Base-by-base conservation (phyloP, 2,113 vertebrate species). In the Lipophrys pholis region DNA sequence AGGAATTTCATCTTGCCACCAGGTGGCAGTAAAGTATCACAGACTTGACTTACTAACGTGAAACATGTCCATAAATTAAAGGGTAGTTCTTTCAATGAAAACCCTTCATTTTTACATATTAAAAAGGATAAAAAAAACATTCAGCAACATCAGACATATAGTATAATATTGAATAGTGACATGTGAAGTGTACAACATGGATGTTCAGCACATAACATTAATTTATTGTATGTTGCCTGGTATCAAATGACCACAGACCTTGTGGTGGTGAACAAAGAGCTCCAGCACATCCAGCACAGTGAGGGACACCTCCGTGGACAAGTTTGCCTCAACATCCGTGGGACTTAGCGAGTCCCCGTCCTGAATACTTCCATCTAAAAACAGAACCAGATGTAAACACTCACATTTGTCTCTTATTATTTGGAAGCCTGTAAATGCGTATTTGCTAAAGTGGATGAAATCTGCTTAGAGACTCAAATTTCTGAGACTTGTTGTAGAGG, bases 251-350 rank as follows among this genome's bases (percentile, higher is more conserved):
- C 55, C 53, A 69, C 53, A 73, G 72, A 98, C 98, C 95, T 98
- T 97, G 85, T 99, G 96, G 76, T 95, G 94, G 53, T 96, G 92
- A 60, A 95, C 95, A 87, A 98, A 99, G 84, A 99, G 96, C 76
- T 95, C 94, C 1, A 99, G 77, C 1, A 98, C 91, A 78, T 99
- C 97, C 49, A 99, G 92, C 73, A 99, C 95, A 4, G 95, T 97
- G 49, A 98, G 95, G 16, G 96, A 89, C 59, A 99, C 98, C 71
- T 99, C 97, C 0, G 97, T 98, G 36, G 98, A 96, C 69, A 95
- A 90, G 62, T 97, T 99, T 12, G 96, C 98, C 71, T 99, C 98
- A 0, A 96, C 95, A 84, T 98, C 97, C 36, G 96, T 96, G 0
- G 96, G 97, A 78, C 94, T 96, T 14, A 96, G 81, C 3, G 93